These are phyloP conservation scores for Fundulus diaphanus DNA, from an alignment of 2,797 vertebrate species.

Conservation along the genomic window DNA sequence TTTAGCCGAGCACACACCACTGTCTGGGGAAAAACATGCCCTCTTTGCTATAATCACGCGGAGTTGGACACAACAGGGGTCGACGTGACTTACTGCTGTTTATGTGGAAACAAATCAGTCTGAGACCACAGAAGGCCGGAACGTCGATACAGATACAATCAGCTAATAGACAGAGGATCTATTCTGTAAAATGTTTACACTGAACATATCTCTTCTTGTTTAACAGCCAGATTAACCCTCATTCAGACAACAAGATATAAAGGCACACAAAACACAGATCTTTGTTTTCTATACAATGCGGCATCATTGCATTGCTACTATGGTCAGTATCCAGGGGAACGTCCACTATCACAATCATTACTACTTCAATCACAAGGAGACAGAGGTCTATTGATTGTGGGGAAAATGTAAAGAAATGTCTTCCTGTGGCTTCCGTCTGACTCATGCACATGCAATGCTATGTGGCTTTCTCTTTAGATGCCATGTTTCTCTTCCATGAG, in stretches of 20 bases:
- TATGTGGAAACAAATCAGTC: conserved; percentile 22
- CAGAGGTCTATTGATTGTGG: conserved; percentile 55
- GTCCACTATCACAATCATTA: conserved; percentile 32
- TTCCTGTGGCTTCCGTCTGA: conserved; percentile 23
- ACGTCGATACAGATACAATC: conserved; percentile 52
- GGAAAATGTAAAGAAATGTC: conserved; percentile 48
- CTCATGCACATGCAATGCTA: conserved; percentile 4
- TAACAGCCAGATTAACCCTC: neutral
- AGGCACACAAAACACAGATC: neutral
- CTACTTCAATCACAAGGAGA: conserved; percentile 46
- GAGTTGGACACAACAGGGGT: conserved; percentile 23
- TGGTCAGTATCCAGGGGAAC: conserved; percentile 15
- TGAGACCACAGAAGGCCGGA: conserved; percentile 19
- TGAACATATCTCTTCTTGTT: conserved; percentile 13
- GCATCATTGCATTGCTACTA: conserved; percentile 1
- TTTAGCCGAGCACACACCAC: conserved; percentile 21
- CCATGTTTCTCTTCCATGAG: conserved; percentile 28
- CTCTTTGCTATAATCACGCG: conserved; percentile 22
- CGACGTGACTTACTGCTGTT: conserved; percentile 47
- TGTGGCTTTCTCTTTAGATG: conserved; percentile 1
- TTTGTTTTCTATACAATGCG: neutral
- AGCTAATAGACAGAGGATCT: conserved; percentile 21
- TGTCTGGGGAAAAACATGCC: conserved; percentile 33
- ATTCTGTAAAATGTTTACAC: conserved; percentile 15
- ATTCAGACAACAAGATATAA: conserved; percentile 1